A percentile compares a stretch with the other conserved stretches of the same genome.
Conservation (phyloP, 2,113 vertebrate genomes). For the Cranoglanis bouderius region DNA sequence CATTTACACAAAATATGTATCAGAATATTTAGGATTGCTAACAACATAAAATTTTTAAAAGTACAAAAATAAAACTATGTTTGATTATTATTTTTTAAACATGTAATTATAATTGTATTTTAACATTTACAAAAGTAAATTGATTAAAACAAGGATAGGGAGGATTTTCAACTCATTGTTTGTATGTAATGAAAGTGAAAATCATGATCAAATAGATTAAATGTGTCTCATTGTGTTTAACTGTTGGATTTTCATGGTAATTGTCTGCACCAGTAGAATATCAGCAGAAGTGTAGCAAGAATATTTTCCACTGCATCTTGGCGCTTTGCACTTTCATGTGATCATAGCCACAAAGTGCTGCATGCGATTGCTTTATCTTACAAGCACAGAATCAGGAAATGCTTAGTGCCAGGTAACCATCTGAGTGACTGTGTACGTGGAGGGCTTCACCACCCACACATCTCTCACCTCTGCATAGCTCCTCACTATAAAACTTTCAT, state of each 20-base stretch:
- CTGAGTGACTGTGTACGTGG: slow-evolving; percentile 28
- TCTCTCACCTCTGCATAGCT: slow-evolving; percentile 42
- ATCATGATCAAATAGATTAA: not conserved
- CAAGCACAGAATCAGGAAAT: slow-evolving; percentile 37
- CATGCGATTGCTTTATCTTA: slow-evolving; percentile 40
- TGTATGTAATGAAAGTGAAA: not conserved
- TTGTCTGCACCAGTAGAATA: not conserved
- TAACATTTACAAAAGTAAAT: not conserved
- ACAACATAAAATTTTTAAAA: not conserved
- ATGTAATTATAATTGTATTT: not conserved
- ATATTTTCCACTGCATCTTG: slow-evolving; percentile 29
- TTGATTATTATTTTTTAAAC: too few species aligned
- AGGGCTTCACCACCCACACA: slow-evolving; percentile 55
- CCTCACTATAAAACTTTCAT: slow-evolving; percentile 7
- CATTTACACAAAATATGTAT: not conserved
- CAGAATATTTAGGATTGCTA: not conserved
- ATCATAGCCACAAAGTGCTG: slow-evolving; percentile 20
- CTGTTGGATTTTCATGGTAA: not conserved
- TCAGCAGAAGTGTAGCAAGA: slow-evolving; percentile 13
- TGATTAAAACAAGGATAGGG: not conserved
- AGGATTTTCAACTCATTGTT: not conserved
- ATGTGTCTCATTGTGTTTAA: not conserved
- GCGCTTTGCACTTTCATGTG: slow-evolving; percentile 25
- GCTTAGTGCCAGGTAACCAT: slow-evolving; percentile 47
- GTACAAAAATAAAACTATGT: not conserved